Conservation (phyloP, 2,888 invertebrate genomes). For the Brenthis daphne region DNA sequence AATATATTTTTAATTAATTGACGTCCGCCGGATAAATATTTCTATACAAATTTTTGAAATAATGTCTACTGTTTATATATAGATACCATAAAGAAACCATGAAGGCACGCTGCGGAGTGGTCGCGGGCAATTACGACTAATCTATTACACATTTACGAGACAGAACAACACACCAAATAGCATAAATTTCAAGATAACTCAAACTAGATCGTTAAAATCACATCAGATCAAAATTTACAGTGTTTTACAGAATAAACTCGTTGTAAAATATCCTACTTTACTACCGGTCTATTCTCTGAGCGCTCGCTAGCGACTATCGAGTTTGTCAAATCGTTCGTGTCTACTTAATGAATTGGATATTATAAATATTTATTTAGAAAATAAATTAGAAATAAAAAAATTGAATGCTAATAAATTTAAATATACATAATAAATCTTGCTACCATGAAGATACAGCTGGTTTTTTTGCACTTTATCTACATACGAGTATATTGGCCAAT, state of each 20-base stretch:
- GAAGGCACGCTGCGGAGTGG: slow-evolving; percentile 10
- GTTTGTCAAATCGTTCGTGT: background rate
- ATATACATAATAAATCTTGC: too few relatives aligned
- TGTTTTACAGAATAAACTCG: too few relatives aligned
- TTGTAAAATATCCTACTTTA: too few relatives aligned
- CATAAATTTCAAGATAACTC: slow-evolving; percentile 22
- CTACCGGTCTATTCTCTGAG: background rate
- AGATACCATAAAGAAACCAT: slow-evolving; percentile 2
- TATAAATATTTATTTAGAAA: background rate
- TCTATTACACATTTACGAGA: slow-evolving; percentile 22
- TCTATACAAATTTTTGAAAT: background rate
- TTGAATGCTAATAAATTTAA: too few relatives aligned
- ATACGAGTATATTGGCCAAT: too few relatives aligned
- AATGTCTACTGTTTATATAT: background rate
- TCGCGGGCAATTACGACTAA: slow-evolving; percentile 18
- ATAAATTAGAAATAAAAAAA: too few relatives aligned
- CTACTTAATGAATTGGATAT: background rate
- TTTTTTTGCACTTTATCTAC: too few relatives aligned
- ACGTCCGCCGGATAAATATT: too few relatives aligned
- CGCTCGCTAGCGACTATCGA: background rate
- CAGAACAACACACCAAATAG: slow-evolving; percentile 10
- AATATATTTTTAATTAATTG: too few relatives aligned
- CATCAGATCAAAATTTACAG: background rate
- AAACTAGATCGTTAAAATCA: slow-evolving; percentile 17
- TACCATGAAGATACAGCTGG: too few relatives aligned